Conservation (phyloP, 2,888 invertebrate genomes). For the Entomobrya multifasciata region DNA sequence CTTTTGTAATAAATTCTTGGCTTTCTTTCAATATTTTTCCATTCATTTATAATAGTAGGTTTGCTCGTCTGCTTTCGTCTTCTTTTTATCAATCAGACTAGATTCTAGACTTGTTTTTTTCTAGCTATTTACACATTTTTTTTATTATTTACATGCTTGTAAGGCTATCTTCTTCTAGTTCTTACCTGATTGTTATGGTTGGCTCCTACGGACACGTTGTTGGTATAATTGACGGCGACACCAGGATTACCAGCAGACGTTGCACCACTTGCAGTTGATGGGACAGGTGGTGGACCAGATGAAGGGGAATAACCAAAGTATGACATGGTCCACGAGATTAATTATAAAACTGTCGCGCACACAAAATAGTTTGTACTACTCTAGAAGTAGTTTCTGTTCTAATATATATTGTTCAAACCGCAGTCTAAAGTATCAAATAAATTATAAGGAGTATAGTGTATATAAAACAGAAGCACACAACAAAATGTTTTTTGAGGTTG, state of each 20-base stretch:
- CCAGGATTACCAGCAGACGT: slow-evolving; percentile 59
- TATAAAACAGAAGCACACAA: slow-evolving; percentile 5
- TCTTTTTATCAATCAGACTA: background rate
- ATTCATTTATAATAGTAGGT: background rate
- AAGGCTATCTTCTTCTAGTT: slow-evolving; percentile 2
- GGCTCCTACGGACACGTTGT: slow-evolving; percentile 70
- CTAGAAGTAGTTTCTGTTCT: slow-evolving; percentile 1
- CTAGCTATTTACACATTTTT: background rate
- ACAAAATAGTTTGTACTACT: slow-evolving; percentile 8
- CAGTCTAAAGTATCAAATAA: no score
- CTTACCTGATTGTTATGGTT: slow-evolving; percentile 70
- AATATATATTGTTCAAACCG: slow-evolving; percentile 12
- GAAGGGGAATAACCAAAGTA: slow-evolving; percentile 79
- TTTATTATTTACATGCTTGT: background rate
- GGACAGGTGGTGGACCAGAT: slow-evolving; percentile 75
- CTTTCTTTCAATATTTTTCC: slow-evolving; percentile 21
- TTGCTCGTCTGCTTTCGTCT: background rate
- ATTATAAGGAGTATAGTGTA: background rate
- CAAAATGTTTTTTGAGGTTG: background rate
- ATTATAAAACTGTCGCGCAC: slow-evolving; percentile 48
- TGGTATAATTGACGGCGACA: slow-evolving; percentile 68
- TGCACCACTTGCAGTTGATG: slow-evolving; percentile 71
- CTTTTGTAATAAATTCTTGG: slow-evolving; percentile 33
- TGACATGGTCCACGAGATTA: slow-evolving; percentile 75
- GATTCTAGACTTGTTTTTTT: slow-evolving; percentile 32